Evolutionary conservation across 2,888 invertebrate genomes (phyloP).

Genomic region (Philhelius pedissequus): DNA sequence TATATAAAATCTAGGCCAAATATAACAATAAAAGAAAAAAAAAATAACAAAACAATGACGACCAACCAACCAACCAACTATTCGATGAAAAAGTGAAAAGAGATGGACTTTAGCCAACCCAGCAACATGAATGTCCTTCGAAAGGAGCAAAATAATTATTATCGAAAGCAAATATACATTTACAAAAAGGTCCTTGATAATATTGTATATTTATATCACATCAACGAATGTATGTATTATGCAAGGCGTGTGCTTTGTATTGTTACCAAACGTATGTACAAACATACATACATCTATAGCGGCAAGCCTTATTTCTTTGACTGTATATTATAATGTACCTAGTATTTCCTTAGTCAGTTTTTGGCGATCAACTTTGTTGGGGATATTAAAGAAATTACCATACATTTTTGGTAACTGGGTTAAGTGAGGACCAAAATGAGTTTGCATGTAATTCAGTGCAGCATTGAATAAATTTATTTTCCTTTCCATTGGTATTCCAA

Average conservation of each 20-base stretch:
- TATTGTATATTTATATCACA: neutral
- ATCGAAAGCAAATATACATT: slow-evolving; percentile 22
- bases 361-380: slow-evolving; percentile 19
- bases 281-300: too few relatives aligned
- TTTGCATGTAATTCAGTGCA: slow-evolving; percentile 13
- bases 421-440: slow-evolving; percentile 21
- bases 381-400: slow-evolving; percentile 36
- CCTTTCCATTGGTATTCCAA: neutral
- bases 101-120: slow-evolving; percentile 2
- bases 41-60: slow-evolving; percentile 48
- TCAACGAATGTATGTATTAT: neutral
- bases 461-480: neutral
- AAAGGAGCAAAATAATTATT: slow-evolving; percentile 34
- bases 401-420: slow-evolving; percentile 43
- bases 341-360: slow-evolving; percentile 8
- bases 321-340: too few relatives aligned
- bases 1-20: slow-evolving; percentile 55
- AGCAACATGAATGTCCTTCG: slow-evolving; percentile 47
- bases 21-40: slow-evolving; percentile 61
- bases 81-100: slow-evolving; percentile 3
- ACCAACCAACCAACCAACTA: neutral
- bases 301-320: neutral
- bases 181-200: neutral
- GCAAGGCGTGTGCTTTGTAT: neutral
- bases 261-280: too few relatives aligned